A percentile compares a stretch with the other conserved stretches of the same genome.
phyloP scores from a whole-genome alignment of 2,797 vertebrate genomes.

The Agapornis canus region DNA sequence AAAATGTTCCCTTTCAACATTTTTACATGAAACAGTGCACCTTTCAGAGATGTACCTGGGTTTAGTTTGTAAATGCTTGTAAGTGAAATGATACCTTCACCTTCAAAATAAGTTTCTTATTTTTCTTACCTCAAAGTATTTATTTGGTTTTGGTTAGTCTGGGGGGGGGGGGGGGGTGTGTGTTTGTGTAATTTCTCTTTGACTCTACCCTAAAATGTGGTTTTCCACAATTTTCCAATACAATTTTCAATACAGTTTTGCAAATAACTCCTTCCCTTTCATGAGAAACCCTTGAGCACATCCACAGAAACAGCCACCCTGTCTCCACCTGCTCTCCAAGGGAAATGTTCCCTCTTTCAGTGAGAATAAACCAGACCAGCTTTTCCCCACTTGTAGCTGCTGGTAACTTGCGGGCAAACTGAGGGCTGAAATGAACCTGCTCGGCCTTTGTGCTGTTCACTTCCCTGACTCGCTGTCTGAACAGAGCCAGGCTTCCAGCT shows the following conservation, averaged over 20 bases:
- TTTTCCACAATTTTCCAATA: not conserved
- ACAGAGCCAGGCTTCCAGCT: not conserved
- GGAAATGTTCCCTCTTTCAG: not conserved
- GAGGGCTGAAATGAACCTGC: not conserved
- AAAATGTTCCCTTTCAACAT: constrained; percentile 41
- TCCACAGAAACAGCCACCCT: not conserved
- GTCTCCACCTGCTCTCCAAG: not conserved
- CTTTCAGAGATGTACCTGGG: constrained; percentile 6
- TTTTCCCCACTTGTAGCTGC: not conserved
- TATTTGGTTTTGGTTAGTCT: not conserved
- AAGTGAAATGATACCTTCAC: not conserved
- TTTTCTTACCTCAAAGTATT: not conserved
- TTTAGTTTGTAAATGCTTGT: constrained; percentile 20
- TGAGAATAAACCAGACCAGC: not conserved
- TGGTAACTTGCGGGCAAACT: not conserved
- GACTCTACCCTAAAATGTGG: not conserved
- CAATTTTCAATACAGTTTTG: not conserved
- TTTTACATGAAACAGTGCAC: constrained; percentile 9
- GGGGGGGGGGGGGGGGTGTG: too few species aligned
- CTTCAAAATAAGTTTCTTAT: not conserved
- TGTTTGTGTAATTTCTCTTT: not conserved
- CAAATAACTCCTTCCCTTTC: not conserved
- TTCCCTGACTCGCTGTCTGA: not conserved
- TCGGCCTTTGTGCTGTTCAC: not conserved
- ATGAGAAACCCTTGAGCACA: not conserved